A percentile compares a stretch with the other conserved stretches of the same genome.
phyloP scores from a whole-genome alignment of 2,113 vertebrate genomes.

The Glareola pratincola region DNA sequence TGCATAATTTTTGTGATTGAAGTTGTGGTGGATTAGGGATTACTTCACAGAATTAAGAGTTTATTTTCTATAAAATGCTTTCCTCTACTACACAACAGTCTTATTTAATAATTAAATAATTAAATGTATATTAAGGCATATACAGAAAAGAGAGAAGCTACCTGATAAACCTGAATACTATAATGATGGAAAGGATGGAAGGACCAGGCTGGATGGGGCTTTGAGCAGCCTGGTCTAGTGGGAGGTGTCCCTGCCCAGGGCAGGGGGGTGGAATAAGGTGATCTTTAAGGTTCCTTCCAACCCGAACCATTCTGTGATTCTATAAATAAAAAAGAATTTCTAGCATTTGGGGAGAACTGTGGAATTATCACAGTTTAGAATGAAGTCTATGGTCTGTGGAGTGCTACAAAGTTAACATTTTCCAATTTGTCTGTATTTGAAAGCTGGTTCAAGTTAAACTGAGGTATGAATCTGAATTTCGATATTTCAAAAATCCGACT shows the following conservation, averaged over 20 bases:
- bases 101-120: not conserved
- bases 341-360: not conserved
- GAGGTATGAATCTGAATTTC: not conserved
- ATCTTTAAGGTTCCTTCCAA: too few species aligned
- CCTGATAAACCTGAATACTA: not conserved
- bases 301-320: too few species aligned
- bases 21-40: not conserved
- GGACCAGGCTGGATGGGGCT: too few species aligned
- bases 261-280: too few species aligned
- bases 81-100: not conserved
- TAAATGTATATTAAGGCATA: not conserved
- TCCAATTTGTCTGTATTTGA: not conserved
- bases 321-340: not conserved
- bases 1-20: not conserved
- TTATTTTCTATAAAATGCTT: not conserved
- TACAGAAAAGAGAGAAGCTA: not conserved
- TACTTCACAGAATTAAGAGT: not conserved
- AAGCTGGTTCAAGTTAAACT: not conserved
- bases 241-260: too few species aligned
- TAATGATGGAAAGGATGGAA: not conserved
- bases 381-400: not conserved
- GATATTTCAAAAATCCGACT: not conserved
- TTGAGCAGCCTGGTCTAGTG: too few species aligned
- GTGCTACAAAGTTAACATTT: not conserved
- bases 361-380: not conserved